These are phyloP conservation scores for Calcarius lapponicus DNA, from an alignment of 2,797 vertebrate genomes.

Conservation along the genomic window DNA sequence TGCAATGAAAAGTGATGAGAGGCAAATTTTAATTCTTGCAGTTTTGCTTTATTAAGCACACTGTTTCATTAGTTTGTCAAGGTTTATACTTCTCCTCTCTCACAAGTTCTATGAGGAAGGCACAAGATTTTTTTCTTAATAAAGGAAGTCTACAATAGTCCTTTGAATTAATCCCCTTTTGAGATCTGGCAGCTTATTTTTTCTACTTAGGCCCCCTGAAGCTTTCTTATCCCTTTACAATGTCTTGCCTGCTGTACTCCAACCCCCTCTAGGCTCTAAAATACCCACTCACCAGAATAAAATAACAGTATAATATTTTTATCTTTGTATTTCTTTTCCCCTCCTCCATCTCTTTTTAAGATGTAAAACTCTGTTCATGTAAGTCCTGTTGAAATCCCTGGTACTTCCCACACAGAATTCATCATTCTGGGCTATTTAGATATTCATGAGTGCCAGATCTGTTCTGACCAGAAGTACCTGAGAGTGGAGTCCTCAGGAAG, in stretches of 20 bases:
- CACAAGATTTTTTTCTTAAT: neutral
- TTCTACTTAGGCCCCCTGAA: neutral
- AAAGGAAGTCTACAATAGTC: neutral
- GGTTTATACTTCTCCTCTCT: neutral
- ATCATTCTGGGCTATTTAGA: neutral
- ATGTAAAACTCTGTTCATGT: neutral
- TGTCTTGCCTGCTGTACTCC: neutral
- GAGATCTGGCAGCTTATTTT: neutral
- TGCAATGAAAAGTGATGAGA: neutral
- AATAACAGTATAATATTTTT: neutral
- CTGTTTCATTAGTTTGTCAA: neutral
- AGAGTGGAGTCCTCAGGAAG: neutral
- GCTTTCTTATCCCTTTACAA: constrained; percentile 13
- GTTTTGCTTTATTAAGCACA: constrained; percentile 1
- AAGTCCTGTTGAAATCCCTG: neutral
- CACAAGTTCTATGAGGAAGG: neutral
- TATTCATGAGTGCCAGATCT: neutral
- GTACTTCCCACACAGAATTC: neutral
- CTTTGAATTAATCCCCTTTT: neutral
- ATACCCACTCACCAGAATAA: neutral
- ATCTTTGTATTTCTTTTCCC: neutral
- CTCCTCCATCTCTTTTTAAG: neutral
- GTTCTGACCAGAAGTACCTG: neutral
- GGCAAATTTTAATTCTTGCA: neutral
- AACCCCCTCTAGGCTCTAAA: neutral